phyloP scores from a whole-genome alignment of 2,888 invertebrate species.

The Pristionchus fissidentatus region DNA sequence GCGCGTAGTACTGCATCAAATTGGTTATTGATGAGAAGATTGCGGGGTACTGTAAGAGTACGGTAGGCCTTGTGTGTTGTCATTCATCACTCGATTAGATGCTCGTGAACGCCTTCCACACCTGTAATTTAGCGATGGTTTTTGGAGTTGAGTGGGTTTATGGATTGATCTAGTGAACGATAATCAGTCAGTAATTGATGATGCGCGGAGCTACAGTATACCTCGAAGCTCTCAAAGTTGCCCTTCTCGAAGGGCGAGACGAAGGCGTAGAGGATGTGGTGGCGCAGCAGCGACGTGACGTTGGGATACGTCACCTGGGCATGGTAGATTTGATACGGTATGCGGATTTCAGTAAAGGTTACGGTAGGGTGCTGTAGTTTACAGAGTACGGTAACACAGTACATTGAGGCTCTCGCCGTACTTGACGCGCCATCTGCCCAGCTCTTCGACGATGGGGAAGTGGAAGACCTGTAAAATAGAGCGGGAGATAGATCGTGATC shows the following conservation, averaged over 20 bases:
- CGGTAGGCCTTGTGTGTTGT: background rate
- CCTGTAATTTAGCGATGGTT: background rate
- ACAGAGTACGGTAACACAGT: background rate
- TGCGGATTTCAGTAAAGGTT: background rate
- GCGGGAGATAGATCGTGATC: background rate
- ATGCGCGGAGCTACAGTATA: background rate
- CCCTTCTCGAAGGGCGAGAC: slow-evolving; percentile 26
- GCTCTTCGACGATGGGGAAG: slow-evolving; percentile 42
- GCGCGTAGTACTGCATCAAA: too few species aligned
- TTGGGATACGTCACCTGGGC: slow-evolving; percentile 24
- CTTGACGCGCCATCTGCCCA: slow-evolving; percentile 29
- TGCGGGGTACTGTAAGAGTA: background rate
- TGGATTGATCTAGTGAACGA: background rate
- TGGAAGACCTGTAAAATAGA: slow-evolving; percentile 26
- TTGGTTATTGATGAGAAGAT: background rate
- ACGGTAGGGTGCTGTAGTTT: background rate
- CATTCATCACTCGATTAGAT: background rate
- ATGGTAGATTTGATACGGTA: background rate
- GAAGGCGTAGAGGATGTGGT: slow-evolving; percentile 28
- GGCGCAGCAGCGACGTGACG: background rate
- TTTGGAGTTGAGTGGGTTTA: background rate
- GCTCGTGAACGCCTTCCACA: slow-evolving; percentile 10
- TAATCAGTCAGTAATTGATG: background rate
- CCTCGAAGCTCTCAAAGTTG: slow-evolving; percentile 33
- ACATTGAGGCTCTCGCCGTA: slow-evolving; percentile 39